phyloP scores from a whole-genome alignment of 2,888 invertebrate species.

The Bembecia ichneumoniformis region DNA sequence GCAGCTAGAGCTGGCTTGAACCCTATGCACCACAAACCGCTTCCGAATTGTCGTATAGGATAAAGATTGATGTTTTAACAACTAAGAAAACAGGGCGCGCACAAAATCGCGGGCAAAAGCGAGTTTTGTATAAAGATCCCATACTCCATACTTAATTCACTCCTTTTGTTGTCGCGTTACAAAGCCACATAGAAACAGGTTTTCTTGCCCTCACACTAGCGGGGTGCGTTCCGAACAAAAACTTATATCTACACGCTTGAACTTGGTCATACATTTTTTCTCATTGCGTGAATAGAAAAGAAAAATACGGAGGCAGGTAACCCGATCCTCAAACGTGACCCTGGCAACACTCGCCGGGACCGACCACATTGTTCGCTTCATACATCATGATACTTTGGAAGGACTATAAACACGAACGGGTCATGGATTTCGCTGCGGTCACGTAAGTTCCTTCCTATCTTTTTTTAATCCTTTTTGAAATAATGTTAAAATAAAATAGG shows the following conservation, averaged over 20 bases:
- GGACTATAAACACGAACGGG: conserved; percentile 11
- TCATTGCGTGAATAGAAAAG: conserved; percentile 36
- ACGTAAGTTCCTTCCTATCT: conserved; percentile 13
- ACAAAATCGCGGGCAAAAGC: too few species aligned
- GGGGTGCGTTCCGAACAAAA: conserved; percentile 36
- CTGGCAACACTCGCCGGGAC: conserved; percentile 26
- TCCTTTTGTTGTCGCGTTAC: conserved; percentile 33
- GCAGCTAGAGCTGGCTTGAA: too few species aligned
- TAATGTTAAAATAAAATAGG: conserved; percentile 10
- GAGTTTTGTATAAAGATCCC: too few species aligned
- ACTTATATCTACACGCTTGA: conserved; percentile 24
- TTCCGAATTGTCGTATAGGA: too few species aligned
- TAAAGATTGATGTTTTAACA: too few species aligned
- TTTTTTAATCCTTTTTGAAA: conserved; percentile 6
- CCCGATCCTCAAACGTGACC: conserved; percentile 41
- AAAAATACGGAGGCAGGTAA: conserved; percentile 41
- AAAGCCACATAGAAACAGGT: conserved; percentile 36
- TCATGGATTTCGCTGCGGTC: conserved; percentile 17
- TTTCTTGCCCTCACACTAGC: conserved; percentile 36
- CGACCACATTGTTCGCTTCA: conserved; percentile 25
- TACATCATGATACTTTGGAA: conserved; percentile 34
- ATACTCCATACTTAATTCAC: conserved; percentile 21
- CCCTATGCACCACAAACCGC: too few species aligned
- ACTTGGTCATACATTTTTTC: conserved; percentile 38
- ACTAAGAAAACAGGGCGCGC: too few species aligned